Base-by-base conservation (phyloP, 2,797 vertebrate species). In the Pantherophis vulpinus region DNA sequence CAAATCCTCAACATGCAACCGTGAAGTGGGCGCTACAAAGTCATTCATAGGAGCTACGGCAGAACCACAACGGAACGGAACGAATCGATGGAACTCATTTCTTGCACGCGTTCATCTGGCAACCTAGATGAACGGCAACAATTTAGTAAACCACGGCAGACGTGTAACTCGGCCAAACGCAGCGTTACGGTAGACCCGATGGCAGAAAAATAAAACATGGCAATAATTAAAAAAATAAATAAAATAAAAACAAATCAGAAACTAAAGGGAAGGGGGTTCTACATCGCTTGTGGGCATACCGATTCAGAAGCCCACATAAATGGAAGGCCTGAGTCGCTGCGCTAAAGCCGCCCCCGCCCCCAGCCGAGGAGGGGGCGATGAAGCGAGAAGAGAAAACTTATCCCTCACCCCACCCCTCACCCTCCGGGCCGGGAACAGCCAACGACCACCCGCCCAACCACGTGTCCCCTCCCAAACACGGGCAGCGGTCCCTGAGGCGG, bases 391-490 rank as follows among this genome's bases (percentile, higher is more conserved):
- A 55, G 37, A 9, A 59, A 14, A 42, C 23, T 14, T 27, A 42
- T 42, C 12, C 9, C 6, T 2, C 54, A 7, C 3, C 5, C 25
- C 3, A 1, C 60, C 0, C 60, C 25, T 3, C 60, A 3, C 3
- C 88, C 27, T 32, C 25, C 25, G 1, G 16, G 23, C 59, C 87
- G 56, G 11, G 23, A 63, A 16, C 14, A 54, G 2, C 60, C 88
- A 42, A 14, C 2, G 60, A 16, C 37, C 60, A 37, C 25, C 20
- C 29, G 3, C 51, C 6, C 11, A 1, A 61, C 11, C 92, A 90
- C 89, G 92, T 93, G 92, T 2, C 89, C 27, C 13, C 7, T 51
- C 29, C 12, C 9, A 23, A 59, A 61, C 16, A 47, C 42, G 4
- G 29, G 1, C 12, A 16, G 9, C 32, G 25, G 3, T 14, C 9